Base-by-base conservation (phyloP, 2,113 vertebrate species). In the Calidris pugnax region DNA sequence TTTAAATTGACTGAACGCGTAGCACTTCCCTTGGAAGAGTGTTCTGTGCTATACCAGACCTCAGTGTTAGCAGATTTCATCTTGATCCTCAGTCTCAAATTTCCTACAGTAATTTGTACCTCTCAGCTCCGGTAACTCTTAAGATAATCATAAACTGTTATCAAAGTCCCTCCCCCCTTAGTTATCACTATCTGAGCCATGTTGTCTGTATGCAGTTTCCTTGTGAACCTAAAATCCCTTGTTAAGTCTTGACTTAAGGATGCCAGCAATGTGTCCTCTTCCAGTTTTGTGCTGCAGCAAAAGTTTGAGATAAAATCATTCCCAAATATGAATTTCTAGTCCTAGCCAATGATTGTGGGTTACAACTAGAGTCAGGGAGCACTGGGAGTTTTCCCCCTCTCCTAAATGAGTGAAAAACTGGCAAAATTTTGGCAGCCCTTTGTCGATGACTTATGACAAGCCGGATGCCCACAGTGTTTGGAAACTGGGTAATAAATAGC, bases 181-280 rank as follows among this genome's bases (percentile, higher is more conserved):
- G 95, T 96, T 97, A 71, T 97, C 87, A 32, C 60, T 77, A 32
- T 95, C 84, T 83, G 78, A 85, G 89, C 85, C 87, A 87, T 16
- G 24, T 8, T 80, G 37, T 95, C 56, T 93, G 47, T 92, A 50
- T 92, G 60, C 64, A 60, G 56, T 95, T 94, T 93, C 84, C 68
- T 82, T 62, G 82, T 88, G 82, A 95, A 94, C 83, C 50, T 93
- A 5, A 95, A 75, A 28, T 85, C 88, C 85, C 76, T 87, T 86
- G n/a, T 74, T 82, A 94, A 93, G 95, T 96, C 97, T 97, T 97
- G 96, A 95, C 95, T 97, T 97, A 97, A 97, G 95, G 96, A 97
- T 97, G 96, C 95, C 95, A 95, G 97, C 95, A 91, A 90, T 82
- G 84, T 97, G 90, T 80, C 87, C 45, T 75, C 48, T 88, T 94